Evolutionary conservation across 2,888 invertebrate genomes (phyloP).

Genomic region (Poecilus cupreus): DNA sequence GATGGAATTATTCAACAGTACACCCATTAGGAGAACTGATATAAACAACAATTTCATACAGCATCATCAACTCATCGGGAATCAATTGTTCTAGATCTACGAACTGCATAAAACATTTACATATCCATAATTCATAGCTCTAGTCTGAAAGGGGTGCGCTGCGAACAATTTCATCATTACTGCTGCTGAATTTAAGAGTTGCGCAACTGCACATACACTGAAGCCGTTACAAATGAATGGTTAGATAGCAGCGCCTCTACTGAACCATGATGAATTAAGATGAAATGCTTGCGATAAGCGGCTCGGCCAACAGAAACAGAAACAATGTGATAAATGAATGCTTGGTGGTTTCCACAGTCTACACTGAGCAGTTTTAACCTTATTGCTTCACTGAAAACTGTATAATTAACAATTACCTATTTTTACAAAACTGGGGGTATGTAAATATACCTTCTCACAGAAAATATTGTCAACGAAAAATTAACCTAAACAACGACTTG

Average conservation of each 20-base stretch:
- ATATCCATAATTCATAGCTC: constrained; percentile 41
- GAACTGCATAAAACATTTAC: constrained; percentile 32
- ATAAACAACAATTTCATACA: neutral
- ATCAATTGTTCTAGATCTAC: neutral
- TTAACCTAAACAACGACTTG: no score
- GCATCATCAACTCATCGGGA: neutral
- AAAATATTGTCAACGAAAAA: no score
- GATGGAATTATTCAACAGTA: no score
- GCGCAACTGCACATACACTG: neutral
- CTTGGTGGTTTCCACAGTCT: neutral
- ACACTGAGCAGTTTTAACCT: neutral
- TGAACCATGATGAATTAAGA: constrained; percentile 62
- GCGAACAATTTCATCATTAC: neutral
- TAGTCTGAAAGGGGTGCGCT: neutral
- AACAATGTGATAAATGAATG: constrained; percentile 60
- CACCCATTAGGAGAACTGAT: neutral
- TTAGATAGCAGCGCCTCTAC: constrained; percentile 54
- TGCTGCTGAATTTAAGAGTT: constrained; percentile 43
- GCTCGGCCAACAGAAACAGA: constrained; percentile 26
- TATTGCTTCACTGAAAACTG: neutral
- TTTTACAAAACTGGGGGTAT: no score
- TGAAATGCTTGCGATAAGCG: constrained; percentile 59
- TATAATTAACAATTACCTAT: no score
- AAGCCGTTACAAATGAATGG: constrained; percentile 53
- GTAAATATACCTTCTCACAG: no score